A percentile compares a stretch with the other conserved stretches of the same genome.
Evolutionary conservation across 2,797 vertebrate species (phyloP).

Genomic region (Fistularia tabacaria): DNA sequence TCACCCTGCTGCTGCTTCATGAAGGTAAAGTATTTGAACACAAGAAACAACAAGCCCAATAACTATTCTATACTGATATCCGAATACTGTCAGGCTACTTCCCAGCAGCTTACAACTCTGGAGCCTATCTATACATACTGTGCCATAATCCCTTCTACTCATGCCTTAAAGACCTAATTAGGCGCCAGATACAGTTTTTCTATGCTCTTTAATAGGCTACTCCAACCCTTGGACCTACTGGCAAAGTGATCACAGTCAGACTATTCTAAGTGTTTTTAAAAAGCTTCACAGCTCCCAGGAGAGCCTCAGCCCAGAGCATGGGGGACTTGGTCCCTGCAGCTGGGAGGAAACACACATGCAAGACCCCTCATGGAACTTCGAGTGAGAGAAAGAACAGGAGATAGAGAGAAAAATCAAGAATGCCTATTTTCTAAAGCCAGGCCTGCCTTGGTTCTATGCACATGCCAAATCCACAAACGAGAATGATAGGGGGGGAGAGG

Average conservation of each 20-base stretch:
- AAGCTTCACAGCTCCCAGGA: slow-evolving; percentile 61
- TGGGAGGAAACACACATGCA: slow-evolving; percentile 69
- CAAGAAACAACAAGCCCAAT: not conserved
- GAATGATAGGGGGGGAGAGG: slow-evolving; percentile 34
- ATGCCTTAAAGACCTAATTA: slow-evolving; percentile 55
- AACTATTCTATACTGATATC: slow-evolving; percentile 26
- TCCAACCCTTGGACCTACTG: slow-evolving; percentile 42
- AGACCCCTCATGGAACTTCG: slow-evolving; percentile 65
- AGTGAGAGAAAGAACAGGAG: slow-evolving; percentile 28
- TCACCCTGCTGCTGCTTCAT: not conserved
- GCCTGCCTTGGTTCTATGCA: slow-evolving; percentile 57
- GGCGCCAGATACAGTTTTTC: slow-evolving; percentile 36
- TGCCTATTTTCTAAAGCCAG: slow-evolving; percentile 66
- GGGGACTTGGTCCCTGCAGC: slow-evolving; percentile 65
- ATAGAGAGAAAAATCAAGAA: slow-evolving; percentile 50
- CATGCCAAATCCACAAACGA: slow-evolving; percentile 65
- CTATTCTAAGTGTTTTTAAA: slow-evolving; percentile 63
- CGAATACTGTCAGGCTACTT: slow-evolving; percentile 32
- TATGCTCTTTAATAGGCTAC: slow-evolving; percentile 33
- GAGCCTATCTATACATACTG: slow-evolving; percentile 22
- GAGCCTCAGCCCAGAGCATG: slow-evolving; percentile 53
- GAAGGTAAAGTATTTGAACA: not conserved
- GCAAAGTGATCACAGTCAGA: slow-evolving; percentile 48
- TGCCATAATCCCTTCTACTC: slow-evolving; percentile 31
- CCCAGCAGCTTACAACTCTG: slow-evolving; percentile 8